Base-by-base conservation (phyloP, 2,113 vertebrate genomes). In the Bostrychus sinensis region DNA sequence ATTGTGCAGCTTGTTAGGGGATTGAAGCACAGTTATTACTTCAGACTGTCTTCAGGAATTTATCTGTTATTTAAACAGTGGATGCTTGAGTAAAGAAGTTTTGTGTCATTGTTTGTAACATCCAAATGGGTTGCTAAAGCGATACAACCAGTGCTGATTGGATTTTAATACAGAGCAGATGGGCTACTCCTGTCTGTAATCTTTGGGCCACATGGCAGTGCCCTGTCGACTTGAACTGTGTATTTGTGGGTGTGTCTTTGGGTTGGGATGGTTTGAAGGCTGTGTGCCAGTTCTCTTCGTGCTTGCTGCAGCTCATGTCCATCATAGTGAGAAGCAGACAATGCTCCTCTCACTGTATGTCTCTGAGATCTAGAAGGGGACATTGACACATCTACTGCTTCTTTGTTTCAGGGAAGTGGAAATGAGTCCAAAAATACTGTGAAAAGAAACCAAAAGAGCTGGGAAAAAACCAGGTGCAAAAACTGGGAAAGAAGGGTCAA, bases 391-490 rank as follows among this genome's bases (percentile, higher is more conserved):
- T 32, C 1, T 7, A 30, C 28, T 32, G 30, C 8, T 3, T 32
- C 5, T n/a, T 51, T 10, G 28, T 28, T 42, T 7, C 48, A 51
- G 48, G 16, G 25, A 7, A 30, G n/a, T 50, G 46, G 46, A 8
- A 23, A 26, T 9, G 92, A 93, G 58, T 83, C 89, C 13, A 92
- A 78, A 77, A 85, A 92, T 65, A 90, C 89, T 1, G 72, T 91
- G 38, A 95, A 93, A 80, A 88, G 84, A 61, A 56, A 84, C 25
- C 93, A 93, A 82, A 96, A 94, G 66, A 38, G n/a, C 91, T 23
- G 90, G 76, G 5, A 96, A 94, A 86, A 96, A 93, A 86, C 2
- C 68, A 0, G 85, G 13, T 12, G 56, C 78, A 7, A 92, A 89
- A 3, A 89, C 54, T 20, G 63, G 80, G 26, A 91, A 94, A 65